Evolutionary conservation across 2,888 invertebrate species (phyloP), one percentile per base, ranked within the genome.

Genomic region (Trisateles emortualis): DNA sequence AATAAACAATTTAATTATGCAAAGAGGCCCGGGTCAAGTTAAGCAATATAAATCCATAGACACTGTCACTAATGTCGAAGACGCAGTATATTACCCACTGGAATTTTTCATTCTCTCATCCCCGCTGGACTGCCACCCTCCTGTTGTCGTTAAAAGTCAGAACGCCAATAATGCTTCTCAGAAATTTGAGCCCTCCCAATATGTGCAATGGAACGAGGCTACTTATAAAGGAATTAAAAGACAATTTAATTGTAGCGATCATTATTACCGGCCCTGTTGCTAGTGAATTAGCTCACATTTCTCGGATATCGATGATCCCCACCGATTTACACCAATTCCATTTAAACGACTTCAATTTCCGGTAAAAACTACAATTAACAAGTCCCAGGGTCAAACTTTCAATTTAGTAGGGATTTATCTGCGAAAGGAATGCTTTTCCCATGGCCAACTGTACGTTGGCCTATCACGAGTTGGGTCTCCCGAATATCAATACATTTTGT

Each of bases 101-200:
- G 73, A 58, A n/a, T 74, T 72, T 73, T 65, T 72, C 55, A 76
- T 73, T 75, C 65, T 1, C 43, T 72, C 1, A 70, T 64, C 33
- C 68, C 68, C 24, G 8, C 67, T 56, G 67, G 66, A 2, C 52
- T 70, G 11, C 59, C 67, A 47, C 58, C 69, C 68, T 68, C 36
- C 50, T 59, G 58, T 11, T 68, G 19, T 22, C 19, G 14, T 67
- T 68, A 60, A 68, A 68, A 62, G 36, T 66, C 3, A 57, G 59
- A 5, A 64, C 4, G 9, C 59, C 59, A 2, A 56, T 63, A 3
- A 60, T 61, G 46, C 56, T 64, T n/a, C 26, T 68, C 3, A 64
- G 65, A 52, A 71, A 67, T 53, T 50, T 40, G 11, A 55, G 30
- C 41, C 62, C 62, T 16, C 59, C 62, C 1, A 68, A 13, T 36